Evolutionary conservation across 2,888 invertebrate species (phyloP), one percentile per base, ranked within the genome.

Genomic region (Eueremaeus valkanovi): DNA sequence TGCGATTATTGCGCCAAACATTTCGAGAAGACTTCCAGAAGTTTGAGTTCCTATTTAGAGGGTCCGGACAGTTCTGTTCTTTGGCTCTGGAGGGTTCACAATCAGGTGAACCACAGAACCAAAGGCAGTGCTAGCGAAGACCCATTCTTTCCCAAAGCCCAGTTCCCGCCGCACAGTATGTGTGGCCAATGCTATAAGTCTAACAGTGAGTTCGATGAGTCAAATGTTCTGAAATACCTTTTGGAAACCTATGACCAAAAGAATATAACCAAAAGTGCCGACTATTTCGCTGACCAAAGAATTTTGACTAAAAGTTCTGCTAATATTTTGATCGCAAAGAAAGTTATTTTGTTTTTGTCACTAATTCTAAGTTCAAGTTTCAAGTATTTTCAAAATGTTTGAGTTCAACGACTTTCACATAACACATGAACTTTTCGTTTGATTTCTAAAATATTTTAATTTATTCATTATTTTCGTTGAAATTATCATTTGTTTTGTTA

Each of bases 1-100:
- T 99, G 99, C 82, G 87, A 89, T 3, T 92, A 93, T 77, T 99
- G 98, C 83, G 87, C 92, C 1, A 84, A 89, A 81, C 95, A 99
- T 85, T 99, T 99, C 82, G 86, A 91, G 82, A 87, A 88, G 76
- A 95, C 95, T 92, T 90, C 95, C 42, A 84, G 85, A 1, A 86
- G 87, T 77, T 88, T 90, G 81, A 86, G 91, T 77, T 87, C 88
- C 81, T 88, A 89, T 80, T 90, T 92, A 0, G 85, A 86, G 21
- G 88, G 87, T 72, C 88, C 88, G 79, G 88, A 91, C 75, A 91
- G 92, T 77, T 89, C 84, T 31, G 88, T 96, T 0, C 84, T 96
- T 55, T 81, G 81, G 80, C 66, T 81, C 1, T 81, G 81, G 81
- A 42, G 76, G 61, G 76, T 79, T 29, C 81, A 81, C 61, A 81